phyloP scores from a whole-genome alignment of 2,797 vertebrate species.

The Xenops minutus region DNA sequence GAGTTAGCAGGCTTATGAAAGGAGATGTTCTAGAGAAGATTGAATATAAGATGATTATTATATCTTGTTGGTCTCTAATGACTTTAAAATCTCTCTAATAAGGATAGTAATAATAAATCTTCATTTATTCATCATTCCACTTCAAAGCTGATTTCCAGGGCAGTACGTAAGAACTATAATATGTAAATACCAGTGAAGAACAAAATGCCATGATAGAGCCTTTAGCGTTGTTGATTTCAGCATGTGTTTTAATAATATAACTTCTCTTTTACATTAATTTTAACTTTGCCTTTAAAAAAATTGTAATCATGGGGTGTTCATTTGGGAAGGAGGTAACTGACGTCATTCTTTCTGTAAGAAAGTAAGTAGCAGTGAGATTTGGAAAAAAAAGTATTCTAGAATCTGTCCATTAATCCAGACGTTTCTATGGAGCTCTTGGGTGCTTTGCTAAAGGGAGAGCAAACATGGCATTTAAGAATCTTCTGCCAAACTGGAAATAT shows the following conservation, averaged over 20 bases:
- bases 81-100: constrained; percentile 57
- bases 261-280: background rate
- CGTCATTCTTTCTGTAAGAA: background rate
- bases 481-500: background rate
- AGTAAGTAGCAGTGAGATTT: background rate
- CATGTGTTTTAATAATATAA: background rate
- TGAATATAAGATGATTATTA: constrained; percentile 44
- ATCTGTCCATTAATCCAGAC: background rate
- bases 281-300: background rate
- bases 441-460: background rate
- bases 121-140: constrained; percentile 48
- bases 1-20: constrained; percentile 42
- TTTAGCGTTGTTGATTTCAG: background rate
- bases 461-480: background rate
- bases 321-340: background rate
- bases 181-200: constrained; percentile 29
- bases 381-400: background rate
- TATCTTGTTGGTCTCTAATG: constrained; percentile 56
- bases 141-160: constrained; percentile 56
- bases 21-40: constrained; percentile 49
- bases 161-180: constrained; percentile 6
- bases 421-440: background rate
- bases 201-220: constrained; percentile 1
- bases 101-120: constrained; percentile 57
- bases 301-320: background rate